Conservation (phyloP, 2,888 invertebrate genomes). For the Epinotia bilunana region DNA sequence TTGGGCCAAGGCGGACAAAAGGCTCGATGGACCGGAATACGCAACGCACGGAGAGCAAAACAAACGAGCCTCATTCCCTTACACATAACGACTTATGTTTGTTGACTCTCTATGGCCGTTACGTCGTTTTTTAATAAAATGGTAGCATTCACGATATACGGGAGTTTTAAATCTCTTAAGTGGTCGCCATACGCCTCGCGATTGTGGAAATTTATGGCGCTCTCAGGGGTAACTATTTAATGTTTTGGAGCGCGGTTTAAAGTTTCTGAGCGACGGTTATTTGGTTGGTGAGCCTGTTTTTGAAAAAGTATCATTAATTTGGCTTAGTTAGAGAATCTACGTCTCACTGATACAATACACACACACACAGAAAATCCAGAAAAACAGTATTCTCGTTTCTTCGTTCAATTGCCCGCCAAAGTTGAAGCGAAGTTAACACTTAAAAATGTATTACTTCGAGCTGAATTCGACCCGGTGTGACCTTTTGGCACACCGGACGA, state of each 20-base stretch:
- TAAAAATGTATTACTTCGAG: too few relatives aligned
- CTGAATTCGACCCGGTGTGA: too few relatives aligned
- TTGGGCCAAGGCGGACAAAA: constrained; percentile 29
- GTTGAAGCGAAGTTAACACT: too few relatives aligned
- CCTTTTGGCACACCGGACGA: too few relatives aligned
- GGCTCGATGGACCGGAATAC: constrained; percentile 40
- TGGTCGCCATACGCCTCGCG: constrained; percentile 32
- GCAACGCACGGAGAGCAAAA: constrained; percentile 30
- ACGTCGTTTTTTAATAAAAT: neutral
- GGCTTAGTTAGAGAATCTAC: neutral
- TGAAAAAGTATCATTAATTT: neutral
- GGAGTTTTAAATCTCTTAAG: constrained; percentile 46
- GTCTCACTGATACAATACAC: too few relatives aligned
- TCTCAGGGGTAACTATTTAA: constrained; percentile 29
- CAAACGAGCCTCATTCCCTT: constrained; percentile 19
- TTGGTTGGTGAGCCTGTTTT: constrained; percentile 6
- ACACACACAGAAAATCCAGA: too few relatives aligned
- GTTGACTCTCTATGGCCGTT: neutral
- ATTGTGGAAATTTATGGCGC: constrained; percentile 33
- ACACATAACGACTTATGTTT: neutral
- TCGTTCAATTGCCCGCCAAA: too few relatives aligned
- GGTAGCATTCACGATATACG: constrained; percentile 35
- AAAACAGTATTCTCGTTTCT: too few relatives aligned
- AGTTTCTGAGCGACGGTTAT: constrained; percentile 20
- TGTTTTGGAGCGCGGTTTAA: constrained; percentile 29